Evolutionary conservation across 2,113 vertebrate genomes (phyloP).

Genomic region (Acrocephalus arundinaceus): DNA sequence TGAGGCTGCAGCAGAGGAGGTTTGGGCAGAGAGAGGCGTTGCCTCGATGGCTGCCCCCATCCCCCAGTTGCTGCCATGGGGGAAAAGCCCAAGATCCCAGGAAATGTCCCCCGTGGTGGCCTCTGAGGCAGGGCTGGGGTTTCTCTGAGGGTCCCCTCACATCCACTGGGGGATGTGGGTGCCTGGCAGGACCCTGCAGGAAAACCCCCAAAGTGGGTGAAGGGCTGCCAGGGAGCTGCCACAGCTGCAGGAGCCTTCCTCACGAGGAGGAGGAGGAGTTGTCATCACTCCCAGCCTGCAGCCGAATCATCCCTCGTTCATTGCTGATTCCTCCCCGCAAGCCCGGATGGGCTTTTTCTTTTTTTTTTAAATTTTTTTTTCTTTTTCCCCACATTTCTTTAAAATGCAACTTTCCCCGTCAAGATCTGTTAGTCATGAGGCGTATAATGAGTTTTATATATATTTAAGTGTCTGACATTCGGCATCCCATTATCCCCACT

Average conservation of each 20-base stretch:
- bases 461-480: constrained; percentile 47
- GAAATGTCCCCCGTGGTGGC: background rate
- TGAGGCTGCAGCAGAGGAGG: background rate
- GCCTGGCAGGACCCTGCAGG: background rate
- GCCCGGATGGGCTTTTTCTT: background rate
- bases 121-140: background rate
- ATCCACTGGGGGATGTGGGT: background rate
- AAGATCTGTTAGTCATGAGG: constrained; percentile 49
- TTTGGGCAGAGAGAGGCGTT: background rate
- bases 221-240: background rate
- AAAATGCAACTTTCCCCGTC: constrained; percentile 6
- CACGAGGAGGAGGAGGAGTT: background rate
- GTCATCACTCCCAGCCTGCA: background rate
- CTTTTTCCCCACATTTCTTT: background rate
- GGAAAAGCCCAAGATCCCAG: background rate
- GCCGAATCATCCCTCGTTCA: background rate
- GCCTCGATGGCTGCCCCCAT: fast-evolving
- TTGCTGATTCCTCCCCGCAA: background rate
- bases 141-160: background rate
- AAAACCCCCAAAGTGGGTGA: fast-evolving
- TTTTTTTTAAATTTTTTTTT: background rate
- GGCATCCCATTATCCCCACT: constrained; percentile 43
- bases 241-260: background rate
- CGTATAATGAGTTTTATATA: constrained; percentile 34
- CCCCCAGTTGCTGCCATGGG: fast-evolving